These are phyloP conservation scores for Tachystola acroxantha DNA, from an alignment of 2,888 invertebrate species.

Conservation along the genomic window DNA sequence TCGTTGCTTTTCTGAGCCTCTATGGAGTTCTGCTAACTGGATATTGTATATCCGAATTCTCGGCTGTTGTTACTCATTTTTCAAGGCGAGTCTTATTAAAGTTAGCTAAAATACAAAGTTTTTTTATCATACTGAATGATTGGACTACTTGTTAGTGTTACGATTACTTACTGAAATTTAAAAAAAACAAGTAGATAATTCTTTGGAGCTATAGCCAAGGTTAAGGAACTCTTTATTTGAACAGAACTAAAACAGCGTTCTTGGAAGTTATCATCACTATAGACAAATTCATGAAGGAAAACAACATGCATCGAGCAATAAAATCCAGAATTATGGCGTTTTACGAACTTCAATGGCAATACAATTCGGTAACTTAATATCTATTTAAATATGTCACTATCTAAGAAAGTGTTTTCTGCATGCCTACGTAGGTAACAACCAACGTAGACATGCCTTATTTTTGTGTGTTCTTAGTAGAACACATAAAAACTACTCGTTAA, in stretches of 20 bases:
- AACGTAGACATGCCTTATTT: no score
- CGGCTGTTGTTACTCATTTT: slow-evolving; percentile 67
- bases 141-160: no score
- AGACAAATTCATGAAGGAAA: slow-evolving; percentile 69
- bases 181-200: no score
- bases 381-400: neutral
- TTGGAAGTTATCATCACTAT: slow-evolving; percentile 67
- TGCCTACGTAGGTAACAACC: no score
- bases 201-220: no score
- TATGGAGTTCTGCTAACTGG: slow-evolving; percentile 68
- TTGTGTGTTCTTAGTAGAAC: no score
- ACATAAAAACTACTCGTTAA: no score
- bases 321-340: slow-evolving; percentile 67
- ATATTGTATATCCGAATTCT: slow-evolving; percentile 72
- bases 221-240: slow-evolving; percentile 1
- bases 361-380: slow-evolving; percentile 55
- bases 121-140: no score
- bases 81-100: slow-evolving; percentile 38
- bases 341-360: slow-evolving; percentile 74
- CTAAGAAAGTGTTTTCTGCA: neutral
- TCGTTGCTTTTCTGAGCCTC: slow-evolving; percentile 62
- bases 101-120: no score
- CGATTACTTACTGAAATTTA: no score
- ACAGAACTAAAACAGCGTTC: slow-evolving; percentile 66
- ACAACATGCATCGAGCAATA: slow-evolving; percentile 65